Evolutionary conservation across 30 jellyfish, hydroid and myxozoan species (phyloP).

Genomic region (Pseudorhiza aurosa): DNA sequence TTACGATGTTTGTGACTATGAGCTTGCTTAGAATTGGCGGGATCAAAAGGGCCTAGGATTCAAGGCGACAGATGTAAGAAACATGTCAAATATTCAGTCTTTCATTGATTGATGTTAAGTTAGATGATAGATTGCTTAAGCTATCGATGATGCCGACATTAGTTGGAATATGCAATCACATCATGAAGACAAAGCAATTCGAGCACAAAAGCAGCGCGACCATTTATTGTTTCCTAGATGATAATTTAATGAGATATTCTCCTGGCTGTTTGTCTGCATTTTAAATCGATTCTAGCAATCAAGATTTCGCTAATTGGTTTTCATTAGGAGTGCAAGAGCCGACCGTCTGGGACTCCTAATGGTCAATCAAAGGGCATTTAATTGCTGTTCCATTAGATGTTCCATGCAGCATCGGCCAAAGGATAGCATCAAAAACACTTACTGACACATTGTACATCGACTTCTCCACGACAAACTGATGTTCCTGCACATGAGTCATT

Average conservation of each 20-base stretch:
- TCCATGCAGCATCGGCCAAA: too few species aligned
- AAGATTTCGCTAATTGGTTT: constrained; percentile 35
- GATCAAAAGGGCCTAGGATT: too few species aligned
- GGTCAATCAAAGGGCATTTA: too few species aligned
- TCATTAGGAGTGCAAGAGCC: not conserved
- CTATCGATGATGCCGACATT: not conserved
- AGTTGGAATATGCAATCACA: constrained; percentile 6
- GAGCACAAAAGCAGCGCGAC: constrained; percentile 5
- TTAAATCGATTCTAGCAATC: constrained; percentile 55
- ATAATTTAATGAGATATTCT: constrained; percentile 8
- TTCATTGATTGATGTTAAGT: too few species aligned
- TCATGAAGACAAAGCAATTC: not conserved
- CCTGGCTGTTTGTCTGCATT: constrained; percentile 26
- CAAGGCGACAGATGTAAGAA: not conserved
- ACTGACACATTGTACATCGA: too few species aligned
- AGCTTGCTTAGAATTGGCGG: too few species aligned
- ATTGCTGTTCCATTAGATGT: too few species aligned
- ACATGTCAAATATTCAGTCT: not conserved
- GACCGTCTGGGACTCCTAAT: constrained; percentile 15
- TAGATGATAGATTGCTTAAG: not conserved
- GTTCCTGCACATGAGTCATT: too few species aligned
- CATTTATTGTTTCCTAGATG: constrained; percentile 22
- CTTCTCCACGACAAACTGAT: too few species aligned
- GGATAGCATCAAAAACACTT: too few species aligned
- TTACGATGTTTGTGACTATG: too few species aligned